phyloP scores from a whole-genome alignment of 92 coral and sea anemone genomes.

The Hydrozoanthus gracilis region DNA sequence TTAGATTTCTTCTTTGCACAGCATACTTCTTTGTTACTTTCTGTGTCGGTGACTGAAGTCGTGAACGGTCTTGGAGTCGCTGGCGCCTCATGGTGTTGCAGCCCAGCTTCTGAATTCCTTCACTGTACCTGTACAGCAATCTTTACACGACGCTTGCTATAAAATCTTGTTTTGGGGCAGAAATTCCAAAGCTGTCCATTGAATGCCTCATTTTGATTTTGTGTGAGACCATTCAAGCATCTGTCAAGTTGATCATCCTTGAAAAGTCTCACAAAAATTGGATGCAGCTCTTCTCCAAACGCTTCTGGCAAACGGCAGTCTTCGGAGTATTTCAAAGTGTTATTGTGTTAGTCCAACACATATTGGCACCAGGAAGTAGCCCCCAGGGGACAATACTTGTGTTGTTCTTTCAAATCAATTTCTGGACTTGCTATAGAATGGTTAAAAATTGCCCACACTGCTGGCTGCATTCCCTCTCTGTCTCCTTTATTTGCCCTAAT shows the following conservation, averaged over 20 bases:
- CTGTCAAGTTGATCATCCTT: constrained; percentile 55
- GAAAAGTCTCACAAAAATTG: constrained; percentile 46
- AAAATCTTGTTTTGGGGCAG: constrained; percentile 63
- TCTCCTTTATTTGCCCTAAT: neutral
- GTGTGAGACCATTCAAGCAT: constrained; percentile 59
- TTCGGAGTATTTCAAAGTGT: constrained; percentile 33
- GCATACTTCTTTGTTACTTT: constrained; percentile 22
- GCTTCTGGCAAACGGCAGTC: constrained; percentile 43
- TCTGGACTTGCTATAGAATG: constrained; percentile 37
- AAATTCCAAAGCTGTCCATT: constrained; percentile 71
- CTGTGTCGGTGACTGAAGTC: constrained; percentile 11
- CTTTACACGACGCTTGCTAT: constrained; percentile 59
- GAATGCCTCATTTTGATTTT: constrained; percentile 68
- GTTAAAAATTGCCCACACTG: constrained; percentile 34
- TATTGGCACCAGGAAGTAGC: constrained; percentile 57
- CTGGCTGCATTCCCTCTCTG: neutral
- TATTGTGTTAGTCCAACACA: constrained; percentile 57
- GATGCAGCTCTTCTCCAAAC: constrained; percentile 42
- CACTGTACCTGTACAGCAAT: constrained; percentile 64
- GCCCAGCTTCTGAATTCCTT: constrained; percentile 34
- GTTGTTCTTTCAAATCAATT: constrained; percentile 48
- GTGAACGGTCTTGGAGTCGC: constrained; percentile 16
- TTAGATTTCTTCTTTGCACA: constrained; percentile 23
- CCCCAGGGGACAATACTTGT: constrained; percentile 49
- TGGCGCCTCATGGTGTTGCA: constrained; percentile 7